Percentiles rank a stretch among this genome's conserved stretches.
phyloP scores from a whole-genome alignment of 1,140 invertebrate species.

The Scylla paramamosain region DNA sequence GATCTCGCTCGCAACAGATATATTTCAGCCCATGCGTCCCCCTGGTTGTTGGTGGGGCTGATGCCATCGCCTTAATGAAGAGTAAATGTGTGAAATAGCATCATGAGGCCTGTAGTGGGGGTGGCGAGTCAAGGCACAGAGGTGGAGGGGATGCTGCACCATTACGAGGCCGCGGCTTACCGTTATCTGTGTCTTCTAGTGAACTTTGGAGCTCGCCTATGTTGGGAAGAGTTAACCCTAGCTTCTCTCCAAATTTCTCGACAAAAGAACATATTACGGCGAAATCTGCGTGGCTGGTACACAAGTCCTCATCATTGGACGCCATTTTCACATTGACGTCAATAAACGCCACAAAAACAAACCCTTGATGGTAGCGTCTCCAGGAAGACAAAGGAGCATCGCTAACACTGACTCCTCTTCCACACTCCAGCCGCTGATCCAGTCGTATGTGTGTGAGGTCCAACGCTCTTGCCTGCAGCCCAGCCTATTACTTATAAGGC shows the following conservation, averaged over 20 bases:
- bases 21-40: neutral
- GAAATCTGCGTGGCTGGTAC: slow-evolving; percentile 77
- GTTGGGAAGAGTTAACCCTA: slow-evolving; percentile 75
- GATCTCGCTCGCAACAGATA: no score
- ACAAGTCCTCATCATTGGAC: slow-evolving; percentile 77
- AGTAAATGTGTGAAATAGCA: neutral
- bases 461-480: neutral
- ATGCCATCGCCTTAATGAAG: slow-evolving; percentile 19
- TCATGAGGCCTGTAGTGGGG: slow-evolving; percentile 64
- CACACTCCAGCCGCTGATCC: neutral
- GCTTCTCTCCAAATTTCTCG: slow-evolving; percentile 76
- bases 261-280: slow-evolving; percentile 77
- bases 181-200: slow-evolving; percentile 77
- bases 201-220: slow-evolving; percentile 76
- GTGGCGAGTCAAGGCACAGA: slow-evolving; percentile 57
- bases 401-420: neutral
- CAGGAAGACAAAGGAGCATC: slow-evolving; percentile 59
- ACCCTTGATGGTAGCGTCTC: slow-evolving; percentile 72
- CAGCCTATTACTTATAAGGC: slow-evolving; percentile 71
- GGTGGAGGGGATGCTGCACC: slow-evolving; percentile 41
- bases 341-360: slow-evolving; percentile 77
- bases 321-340: slow-evolving; percentile 78
- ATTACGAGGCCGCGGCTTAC: slow-evolving; percentile 61
- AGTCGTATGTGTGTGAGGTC: neutral
- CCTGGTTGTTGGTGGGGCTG: neutral